Conservation (phyloP, 2,888 invertebrate genomes). For the Augiades crinisus region DNA sequence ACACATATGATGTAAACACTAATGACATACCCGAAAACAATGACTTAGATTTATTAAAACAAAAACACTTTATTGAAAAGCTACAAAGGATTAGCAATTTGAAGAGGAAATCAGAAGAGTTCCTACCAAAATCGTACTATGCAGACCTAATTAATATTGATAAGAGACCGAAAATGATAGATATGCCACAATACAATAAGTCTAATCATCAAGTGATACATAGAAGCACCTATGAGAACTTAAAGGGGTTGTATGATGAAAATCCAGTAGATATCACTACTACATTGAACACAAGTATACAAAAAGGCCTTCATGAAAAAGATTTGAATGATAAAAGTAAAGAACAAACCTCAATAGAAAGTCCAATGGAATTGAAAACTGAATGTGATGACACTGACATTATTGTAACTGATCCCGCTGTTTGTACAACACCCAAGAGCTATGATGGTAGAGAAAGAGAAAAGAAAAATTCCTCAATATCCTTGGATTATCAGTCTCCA, state of each 20-base stretch:
- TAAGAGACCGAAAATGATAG: slow-evolving; percentile 67
- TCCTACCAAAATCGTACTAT: slow-evolving; percentile 68
- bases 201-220: slow-evolving; percentile 50
- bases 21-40: slow-evolving; percentile 53
- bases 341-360: slow-evolving; percentile 46
- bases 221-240: slow-evolving; percentile 54
- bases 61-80: slow-evolving; percentile 70
- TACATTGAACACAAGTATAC: slow-evolving; percentile 50
- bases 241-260: slow-evolving; percentile 64
- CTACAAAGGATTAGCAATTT: slow-evolving; percentile 66
- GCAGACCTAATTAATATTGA: slow-evolving; percentile 59
- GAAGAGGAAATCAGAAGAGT: slow-evolving; percentile 75
- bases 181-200: slow-evolving; percentile 53
- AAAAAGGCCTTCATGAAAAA: slow-evolving; percentile 43
- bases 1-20: slow-evolving; percentile 49
- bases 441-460: slow-evolving; percentile 65
- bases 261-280: slow-evolving; percentile 59
- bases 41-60: slow-evolving; percentile 60
- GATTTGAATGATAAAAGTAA: slow-evolving; percentile 53
- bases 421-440: slow-evolving; percentile 62
- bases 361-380: slow-evolving; percentile 61
- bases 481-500: slow-evolving; percentile 64
- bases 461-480: slow-evolving; percentile 52
- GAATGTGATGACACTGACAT: slow-evolving; percentile 76
- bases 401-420: slow-evolving; percentile 68